Evolutionary conservation across 2,888 invertebrate genomes (phyloP), one percentile per base, ranked within the genome.

Genomic region (Oscheius sp.): DNA sequence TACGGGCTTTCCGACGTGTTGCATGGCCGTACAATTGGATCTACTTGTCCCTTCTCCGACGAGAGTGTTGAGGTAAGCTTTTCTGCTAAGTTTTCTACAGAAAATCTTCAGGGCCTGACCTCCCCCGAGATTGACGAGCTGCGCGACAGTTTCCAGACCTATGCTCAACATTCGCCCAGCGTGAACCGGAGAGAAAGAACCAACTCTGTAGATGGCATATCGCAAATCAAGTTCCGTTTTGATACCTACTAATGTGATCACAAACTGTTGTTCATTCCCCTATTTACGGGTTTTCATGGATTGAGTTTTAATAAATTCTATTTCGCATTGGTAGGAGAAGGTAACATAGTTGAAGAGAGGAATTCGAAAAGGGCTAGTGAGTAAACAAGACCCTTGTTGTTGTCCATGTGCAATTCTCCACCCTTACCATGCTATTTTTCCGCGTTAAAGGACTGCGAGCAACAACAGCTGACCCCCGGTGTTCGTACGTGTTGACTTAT

Each of bases 71-170:
- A 78, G 73, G 79, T 76, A 29, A 7, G 55, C 5, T 21, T 32
- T 65, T 50, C 2, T 2, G 21, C 47, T 29, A 70, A 57, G 42
- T 51, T 10, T 32, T 13, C 33, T 29, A 50, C 47, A 7, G 10
- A 48, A 21, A 48, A 5, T 11, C 37, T 76, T 48, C 63, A 82
- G 78, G 83, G 82, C 10, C 60, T 84, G 33, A 83, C 84, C 29
- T 80, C 79, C 33, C 83, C 83, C 2, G 84, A 84, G 76, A 79
- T 84, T 71, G 84, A 84, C 75, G 84, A 84, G 68, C 79, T 84
- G 21, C 82, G 79, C 37, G 84, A 84, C 72, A 80, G 80, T 13
- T 84, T 84, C 72, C 82, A 83, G 48, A 79, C 84, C 0, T 84
- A 82, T 74, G 60, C 62, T 29, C 62, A 51, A 1, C 62, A 72